Evolutionary conservation across 2,113 vertebrate species (phyloP), one percentile per base, ranked within the genome.

Genomic region (Lampris incognitus): DNA sequence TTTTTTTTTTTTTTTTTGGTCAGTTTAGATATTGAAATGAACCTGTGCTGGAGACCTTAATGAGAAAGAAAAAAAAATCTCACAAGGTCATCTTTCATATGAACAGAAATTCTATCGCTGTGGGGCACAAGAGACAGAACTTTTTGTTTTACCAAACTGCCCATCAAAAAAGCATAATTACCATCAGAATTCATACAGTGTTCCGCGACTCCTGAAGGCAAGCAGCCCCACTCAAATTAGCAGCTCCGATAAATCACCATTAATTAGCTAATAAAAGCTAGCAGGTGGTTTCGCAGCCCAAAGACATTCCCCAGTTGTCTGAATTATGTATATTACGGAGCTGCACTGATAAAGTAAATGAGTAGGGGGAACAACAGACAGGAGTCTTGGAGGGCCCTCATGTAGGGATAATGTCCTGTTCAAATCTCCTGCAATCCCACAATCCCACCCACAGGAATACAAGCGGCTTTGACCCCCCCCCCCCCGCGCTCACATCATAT

Each of bases 181-280:
- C 95, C 92, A 96, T 97, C 94, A 95, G 93, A 96, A 98, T 97
- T 96, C 96, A 94, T 94, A 84, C 81, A 93, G 90, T 82, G 82
- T 95, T 93, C 92, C 72, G 84, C 90, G 92, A 95, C 94, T 98
- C 96, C 96, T 97, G 91, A 96, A 95, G 96, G 96, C 95, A 95
- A 92, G 95, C 91, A 87, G 92, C 92, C 94, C 92, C 91, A 93
- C 93, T 96, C 94, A 96, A 97, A 97, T 97, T 95, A 97, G 95
- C 94, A 95, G 94, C 94, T 95, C 94, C 94, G 95, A 97, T 97
- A 98, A 97, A 97, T 96, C 96, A 97, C 94, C 95, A 96, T 97
- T 97, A 97, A 98, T 97, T 98, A 97, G 95, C 94, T 98, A 97
- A 97, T 97, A 96, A 96, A 97, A 96, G 94, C 94, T 94, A 97